These are phyloP conservation scores for Leptodactylus fuscus DNA, from an alignment of 2,113 vertebrate genomes.

Conservation along the genomic window DNA sequence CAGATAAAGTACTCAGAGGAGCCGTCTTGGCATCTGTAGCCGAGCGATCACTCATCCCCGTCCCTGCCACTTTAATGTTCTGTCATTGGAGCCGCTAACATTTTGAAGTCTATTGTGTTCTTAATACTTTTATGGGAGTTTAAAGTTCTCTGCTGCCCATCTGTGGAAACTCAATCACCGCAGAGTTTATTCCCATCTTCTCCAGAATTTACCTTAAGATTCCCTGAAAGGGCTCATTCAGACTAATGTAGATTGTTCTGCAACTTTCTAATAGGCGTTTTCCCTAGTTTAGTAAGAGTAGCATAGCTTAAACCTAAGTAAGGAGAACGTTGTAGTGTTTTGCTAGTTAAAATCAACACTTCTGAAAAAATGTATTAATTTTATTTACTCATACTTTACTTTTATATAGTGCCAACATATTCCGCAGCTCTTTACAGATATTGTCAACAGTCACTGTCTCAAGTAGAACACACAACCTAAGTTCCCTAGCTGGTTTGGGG, in stretches of 20 bases:
- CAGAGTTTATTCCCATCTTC: neutral
- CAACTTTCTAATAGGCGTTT: neutral
- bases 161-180: neutral
- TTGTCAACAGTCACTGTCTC: no score
- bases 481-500: no score
- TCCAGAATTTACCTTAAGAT: neutral
- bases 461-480: no score
- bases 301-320: neutral
- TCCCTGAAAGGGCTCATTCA: neutral
- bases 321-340: no score
- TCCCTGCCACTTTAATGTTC: conserved; percentile 23
- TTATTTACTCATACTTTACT: no score
- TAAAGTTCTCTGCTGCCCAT: conserved; percentile 7
- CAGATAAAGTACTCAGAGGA: conserved; percentile 49
- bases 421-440: no score
- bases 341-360: no score
- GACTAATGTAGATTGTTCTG: neutral
- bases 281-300: no score
- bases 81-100: conserved; percentile 24
- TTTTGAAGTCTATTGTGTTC: conserved; percentile 33
- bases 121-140: conserved; percentile 49
- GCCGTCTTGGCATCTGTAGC: conserved; percentile 10
- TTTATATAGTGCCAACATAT: no score
- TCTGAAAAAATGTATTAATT: no score
- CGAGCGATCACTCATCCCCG: conserved; percentile 33